Base-by-base conservation (phyloP, 2,797 vertebrate genomes). In the Merluccius polli region DNA sequence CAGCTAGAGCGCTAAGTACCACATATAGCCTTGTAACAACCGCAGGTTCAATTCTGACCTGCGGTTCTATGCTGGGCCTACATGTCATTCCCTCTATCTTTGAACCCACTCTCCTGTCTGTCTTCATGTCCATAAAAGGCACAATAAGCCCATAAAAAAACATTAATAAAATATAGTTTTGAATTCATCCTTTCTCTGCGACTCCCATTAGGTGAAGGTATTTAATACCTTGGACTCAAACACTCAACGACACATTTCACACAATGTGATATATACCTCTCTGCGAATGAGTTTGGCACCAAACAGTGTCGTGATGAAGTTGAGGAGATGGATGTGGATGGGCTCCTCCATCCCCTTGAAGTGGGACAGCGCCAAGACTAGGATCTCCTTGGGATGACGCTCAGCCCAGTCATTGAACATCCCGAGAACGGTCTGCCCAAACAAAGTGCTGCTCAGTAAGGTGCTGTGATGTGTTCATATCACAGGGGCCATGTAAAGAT, bases 301-400 rank as follows among this genome's bases (percentile, higher is more conserved):
- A 77, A 91, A 90, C 73, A 87, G 33, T 21, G 38, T 76, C 33
- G 72, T 84, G 73, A 90, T 90, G 72, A 85, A 84, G 24, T 29
- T 3, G 36, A 87, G 83, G 1, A 90, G 89, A 59, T 88, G 83
- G 9, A 0, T 1, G 78, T 91, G 89, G 32, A 89, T 82, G 1
- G 30, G 1, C 0, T 12, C 7, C n/a, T 31, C 9, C 41, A 70
- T 84, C 3, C 79, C 86, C 73, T 78, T 82, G 30, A 91, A 91
- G 76, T 88, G 44, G 69, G 88, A 90, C 1, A 90, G 81, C 35
- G 85, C 77, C 74, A 91, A 78, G 79, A 90, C 87, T 59, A 91
- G 10, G 78, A 91, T 72, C 75, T 91, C 89, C 67, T 78, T 87
- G 6, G 83, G 86, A 30, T 91, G 87, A 0, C 0, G 21, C 75